phyloP scores from a whole-genome alignment of 1,140 invertebrate species.

The Adoxophyes honmai region DNA sequence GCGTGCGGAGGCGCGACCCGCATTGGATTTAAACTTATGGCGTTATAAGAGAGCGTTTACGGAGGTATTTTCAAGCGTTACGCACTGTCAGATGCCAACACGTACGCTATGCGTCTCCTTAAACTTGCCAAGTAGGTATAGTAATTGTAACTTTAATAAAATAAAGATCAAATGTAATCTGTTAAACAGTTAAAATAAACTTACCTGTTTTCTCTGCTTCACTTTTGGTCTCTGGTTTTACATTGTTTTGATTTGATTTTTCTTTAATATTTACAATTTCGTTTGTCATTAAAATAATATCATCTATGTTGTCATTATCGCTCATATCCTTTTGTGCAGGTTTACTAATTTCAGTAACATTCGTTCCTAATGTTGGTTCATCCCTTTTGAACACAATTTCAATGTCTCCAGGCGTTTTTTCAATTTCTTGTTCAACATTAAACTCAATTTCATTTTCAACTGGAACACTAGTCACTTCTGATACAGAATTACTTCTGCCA shows the following conservation, averaged over 20 bases:
- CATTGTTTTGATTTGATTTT: background rate
- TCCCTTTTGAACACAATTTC: conserved; percentile 19
- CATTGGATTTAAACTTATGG: too few relatives aligned
- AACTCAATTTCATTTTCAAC: conserved; percentile 17
- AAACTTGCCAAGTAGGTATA: too few relatives aligned
- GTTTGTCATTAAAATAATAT: conserved; percentile 10
- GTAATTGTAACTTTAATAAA: too few relatives aligned
- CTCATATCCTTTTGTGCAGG: background rate
- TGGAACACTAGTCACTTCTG: conserved; percentile 7
- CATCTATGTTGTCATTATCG: background rate
- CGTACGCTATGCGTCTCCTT: too few relatives aligned
- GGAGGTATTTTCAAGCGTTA: too few relatives aligned
- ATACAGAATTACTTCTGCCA: conserved; percentile 20
- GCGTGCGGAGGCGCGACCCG: too few relatives aligned
- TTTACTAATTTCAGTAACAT: background rate
- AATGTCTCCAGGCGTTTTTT: conserved; percentile 14
- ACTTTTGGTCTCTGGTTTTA: background rate
- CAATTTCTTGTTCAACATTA: conserved; percentile 14
- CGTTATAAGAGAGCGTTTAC: too few relatives aligned
- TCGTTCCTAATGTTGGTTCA: background rate
- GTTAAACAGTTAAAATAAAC: background rate
- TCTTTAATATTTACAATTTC: background rate
- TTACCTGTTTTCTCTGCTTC: background rate
- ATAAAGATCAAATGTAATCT: too few relatives aligned
- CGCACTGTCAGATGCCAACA: too few relatives aligned